phyloP scores from a whole-genome alignment of 2,888 invertebrate genomes.

The Notocelia uddmanniana region DNA sequence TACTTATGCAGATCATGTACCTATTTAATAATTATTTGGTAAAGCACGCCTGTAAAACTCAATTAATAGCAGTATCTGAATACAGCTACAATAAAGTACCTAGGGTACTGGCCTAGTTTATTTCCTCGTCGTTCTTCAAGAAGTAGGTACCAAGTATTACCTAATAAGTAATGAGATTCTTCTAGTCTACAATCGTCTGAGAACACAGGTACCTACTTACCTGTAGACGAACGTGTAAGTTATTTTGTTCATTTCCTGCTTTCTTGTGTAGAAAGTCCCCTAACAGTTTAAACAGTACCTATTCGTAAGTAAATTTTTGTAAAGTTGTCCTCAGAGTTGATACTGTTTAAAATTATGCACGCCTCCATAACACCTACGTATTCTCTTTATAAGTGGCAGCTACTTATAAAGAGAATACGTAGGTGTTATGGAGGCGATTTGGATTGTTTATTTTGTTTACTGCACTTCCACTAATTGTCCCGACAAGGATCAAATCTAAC shows the following conservation, averaged over 20 bases:
- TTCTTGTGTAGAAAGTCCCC: background rate
- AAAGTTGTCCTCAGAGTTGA: background rate
- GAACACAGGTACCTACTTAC: constrained; percentile 21
- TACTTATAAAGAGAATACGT: too few relatives aligned
- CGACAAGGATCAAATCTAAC: constrained; percentile 28
- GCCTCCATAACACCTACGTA: background rate
- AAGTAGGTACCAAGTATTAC: background rate
- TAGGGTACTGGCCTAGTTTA: constrained; percentile 33
- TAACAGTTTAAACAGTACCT: too few relatives aligned
- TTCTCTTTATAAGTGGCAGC: background rate
- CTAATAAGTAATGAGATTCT: too few relatives aligned
- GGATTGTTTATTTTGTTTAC: too few relatives aligned
- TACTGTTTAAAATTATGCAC: background rate
- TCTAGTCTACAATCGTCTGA: background rate
- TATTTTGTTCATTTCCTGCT: background rate
- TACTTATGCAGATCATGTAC: constrained; percentile 11
- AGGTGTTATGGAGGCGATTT: too few relatives aligned
- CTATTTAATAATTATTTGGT: constrained; percentile 12
- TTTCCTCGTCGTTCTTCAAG: background rate
- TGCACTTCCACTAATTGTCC: constrained; percentile 2
- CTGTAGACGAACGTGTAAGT: background rate
- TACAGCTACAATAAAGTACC: background rate
- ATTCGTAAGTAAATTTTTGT: background rate
- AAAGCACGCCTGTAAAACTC: constrained; percentile 2
- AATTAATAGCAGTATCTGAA: background rate